Evolutionary conservation across 2,888 invertebrate species (phyloP).

Genomic region (Hemicrepidius hirtus): DNA sequence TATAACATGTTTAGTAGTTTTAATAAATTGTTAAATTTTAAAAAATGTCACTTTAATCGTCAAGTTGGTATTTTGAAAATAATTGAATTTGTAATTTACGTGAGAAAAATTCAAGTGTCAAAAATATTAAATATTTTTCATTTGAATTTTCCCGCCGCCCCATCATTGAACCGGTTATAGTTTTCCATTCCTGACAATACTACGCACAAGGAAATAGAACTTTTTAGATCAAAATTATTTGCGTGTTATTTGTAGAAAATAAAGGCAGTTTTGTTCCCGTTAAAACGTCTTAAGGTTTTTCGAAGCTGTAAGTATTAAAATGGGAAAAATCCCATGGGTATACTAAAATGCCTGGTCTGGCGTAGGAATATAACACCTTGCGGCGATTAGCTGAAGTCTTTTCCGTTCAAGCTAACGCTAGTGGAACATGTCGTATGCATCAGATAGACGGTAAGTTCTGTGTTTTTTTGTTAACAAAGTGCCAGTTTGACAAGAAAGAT

Average conservation of each 20-base stretch:
- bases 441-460: constrained; percentile 86
- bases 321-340: background rate
- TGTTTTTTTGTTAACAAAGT: constrained; percentile 65
- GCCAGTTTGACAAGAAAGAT: constrained; percentile 64
- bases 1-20: background rate
- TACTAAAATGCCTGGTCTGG: constrained; percentile 46
- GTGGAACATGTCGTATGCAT: constrained; percentile 89
- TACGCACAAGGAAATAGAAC: constrained; percentile 33
- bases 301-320: constrained; percentile 1
- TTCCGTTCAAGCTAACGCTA: constrained; percentile 85
- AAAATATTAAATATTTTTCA: constrained; percentile 48
- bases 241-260: constrained; percentile 5
- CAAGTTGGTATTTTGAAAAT: constrained; percentile 37
- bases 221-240: constrained; percentile 31
- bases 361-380: constrained; percentile 72
- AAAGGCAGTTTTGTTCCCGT: background rate
- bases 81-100: constrained; percentile 43
- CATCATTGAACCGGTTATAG: constrained; percentile 18
- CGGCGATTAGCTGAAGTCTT: constrained; percentile 71
- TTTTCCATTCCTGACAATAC: constrained; percentile 27
- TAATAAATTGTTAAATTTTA: background rate
- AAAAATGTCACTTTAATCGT: background rate
- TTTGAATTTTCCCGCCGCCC: constrained; percentile 51
- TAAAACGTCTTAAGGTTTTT: background rate
- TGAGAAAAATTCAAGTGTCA: constrained; percentile 61